phyloP scores from a whole-genome alignment of 1,140 invertebrate genomes.

The Artemia franciscana region DNA sequence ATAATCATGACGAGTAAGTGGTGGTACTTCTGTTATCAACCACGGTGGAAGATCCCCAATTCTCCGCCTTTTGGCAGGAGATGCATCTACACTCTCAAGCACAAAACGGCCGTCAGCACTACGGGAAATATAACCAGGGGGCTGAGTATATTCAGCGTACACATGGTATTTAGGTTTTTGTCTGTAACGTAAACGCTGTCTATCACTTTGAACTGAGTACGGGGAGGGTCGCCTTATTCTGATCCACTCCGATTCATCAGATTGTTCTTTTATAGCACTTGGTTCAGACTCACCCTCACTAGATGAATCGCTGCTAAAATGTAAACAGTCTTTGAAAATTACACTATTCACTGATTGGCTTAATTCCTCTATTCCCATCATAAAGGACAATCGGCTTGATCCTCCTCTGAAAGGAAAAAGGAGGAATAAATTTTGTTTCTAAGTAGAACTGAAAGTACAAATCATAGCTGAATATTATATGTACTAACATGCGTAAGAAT shows the following conservation, averaged over 20 bases:
- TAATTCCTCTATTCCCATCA: constrained; percentile 1
- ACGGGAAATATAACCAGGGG: constrained; percentile 36
- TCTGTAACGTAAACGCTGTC: neutral
- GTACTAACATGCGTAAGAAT: too few relatives aligned
- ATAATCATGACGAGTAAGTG: neutral
- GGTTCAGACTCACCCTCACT: neutral
- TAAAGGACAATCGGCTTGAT: constrained; percentile 9
- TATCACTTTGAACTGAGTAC: neutral
- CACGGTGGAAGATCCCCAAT: neutral
- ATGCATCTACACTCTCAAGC: constrained; percentile 32
- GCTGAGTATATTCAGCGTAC: constrained; percentile 12
- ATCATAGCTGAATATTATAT: too few relatives aligned
- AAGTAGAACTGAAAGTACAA: too few relatives aligned
- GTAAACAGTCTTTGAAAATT: neutral
- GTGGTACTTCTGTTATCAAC: neutral
- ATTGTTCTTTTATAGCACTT: neutral
- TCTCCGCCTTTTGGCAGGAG: constrained; percentile 21
- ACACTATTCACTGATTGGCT: neutral
- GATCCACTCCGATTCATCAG: neutral
- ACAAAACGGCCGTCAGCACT: constrained; percentile 47
- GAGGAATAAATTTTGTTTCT: neutral
- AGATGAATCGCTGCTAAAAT: neutral
- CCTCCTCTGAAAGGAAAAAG: constrained; percentile 8
- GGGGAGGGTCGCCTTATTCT: neutral
- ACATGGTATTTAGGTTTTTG: constrained; percentile 5